A percentile compares a stretch with the other conserved stretches of the same genome.
Evolutionary conservation across 2,113 vertebrate species (phyloP).

Genomic region (Sterrhoptilus dennistouni): DNA sequence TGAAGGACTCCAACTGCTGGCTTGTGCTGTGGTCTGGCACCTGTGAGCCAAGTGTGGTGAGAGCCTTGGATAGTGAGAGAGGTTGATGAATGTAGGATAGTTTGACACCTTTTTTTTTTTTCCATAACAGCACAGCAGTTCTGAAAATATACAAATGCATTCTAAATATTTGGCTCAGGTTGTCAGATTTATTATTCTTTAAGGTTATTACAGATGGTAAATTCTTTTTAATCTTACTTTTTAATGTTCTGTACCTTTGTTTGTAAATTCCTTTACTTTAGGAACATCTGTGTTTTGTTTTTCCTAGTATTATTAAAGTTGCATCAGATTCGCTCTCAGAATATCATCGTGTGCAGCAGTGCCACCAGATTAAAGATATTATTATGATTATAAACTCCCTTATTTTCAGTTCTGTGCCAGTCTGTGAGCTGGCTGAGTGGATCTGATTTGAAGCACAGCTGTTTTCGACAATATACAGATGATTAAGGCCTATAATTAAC

Average conservation of each 20-base stretch:
- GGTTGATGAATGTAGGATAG: background rate
- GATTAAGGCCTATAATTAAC: conserved; percentile 12
- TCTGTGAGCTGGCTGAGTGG: background rate
- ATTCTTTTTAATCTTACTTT: background rate
- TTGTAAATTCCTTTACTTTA: background rate
- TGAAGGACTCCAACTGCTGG: conserved; percentile 23
- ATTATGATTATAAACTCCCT: background rate
- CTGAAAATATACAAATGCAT: background rate
- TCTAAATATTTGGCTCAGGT: background rate
- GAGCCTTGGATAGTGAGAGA: background rate
- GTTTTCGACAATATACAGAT: conserved; percentile 7
- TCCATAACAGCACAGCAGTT: background rate
- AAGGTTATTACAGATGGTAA: background rate
- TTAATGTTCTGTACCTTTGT: background rate
- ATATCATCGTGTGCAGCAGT: background rate
- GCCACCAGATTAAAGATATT: background rate
- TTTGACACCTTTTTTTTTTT: background rate
- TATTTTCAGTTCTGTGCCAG: background rate
- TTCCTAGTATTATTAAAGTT: background rate
- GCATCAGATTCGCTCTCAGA: background rate
- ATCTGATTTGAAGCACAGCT: background rate
- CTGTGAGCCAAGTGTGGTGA: conserved; percentile 17
- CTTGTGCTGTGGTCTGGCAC: background rate
- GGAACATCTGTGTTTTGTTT: conserved; percentile 18
- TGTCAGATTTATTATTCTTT: background rate